phyloP scores from a whole-genome alignment of 2,888 invertebrate species.

The Nymphalis urticae region DNA sequence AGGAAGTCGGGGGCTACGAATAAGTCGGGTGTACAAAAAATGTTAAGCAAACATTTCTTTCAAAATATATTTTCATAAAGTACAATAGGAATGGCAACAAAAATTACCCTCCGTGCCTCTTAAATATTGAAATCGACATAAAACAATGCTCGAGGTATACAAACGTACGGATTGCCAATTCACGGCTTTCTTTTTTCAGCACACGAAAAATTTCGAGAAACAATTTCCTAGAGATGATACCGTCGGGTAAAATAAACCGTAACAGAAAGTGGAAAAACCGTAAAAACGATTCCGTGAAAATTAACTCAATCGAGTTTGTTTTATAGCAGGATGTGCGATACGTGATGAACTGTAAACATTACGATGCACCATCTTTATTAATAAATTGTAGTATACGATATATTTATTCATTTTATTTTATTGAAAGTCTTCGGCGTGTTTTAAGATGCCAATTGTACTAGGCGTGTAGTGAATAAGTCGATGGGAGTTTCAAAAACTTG shows the following conservation, averaged over 20 bases:
- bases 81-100: conserved; percentile 31
- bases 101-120: conserved; percentile 34
- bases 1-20: too few species aligned
- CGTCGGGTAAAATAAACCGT: conserved; percentile 75
- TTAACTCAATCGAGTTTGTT: conserved; percentile 64
- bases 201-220: conserved; percentile 66
- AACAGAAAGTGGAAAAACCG: conserved; percentile 70
- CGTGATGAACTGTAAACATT: conserved; percentile 14
- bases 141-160: conserved; percentile 38
- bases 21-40: conserved; percentile 7
- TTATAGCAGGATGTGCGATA: conserved; percentile 34
- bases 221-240: conserved; percentile 76
- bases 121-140: conserved; percentile 40
- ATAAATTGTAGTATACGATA: not conserved
- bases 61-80: conserved; percentile 29
- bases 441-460: too few species aligned
- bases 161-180: conserved; percentile 43
- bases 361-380: not conserved
- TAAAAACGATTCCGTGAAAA: conserved; percentile 75
- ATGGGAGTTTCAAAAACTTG: too few species aligned
- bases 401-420: too few species aligned
- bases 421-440: too few species aligned
- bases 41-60: conserved; percentile 18
- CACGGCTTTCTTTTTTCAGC: conserved; percentile 58
- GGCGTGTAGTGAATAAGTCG: too few species aligned